Conservation (phyloP, 2,888 invertebrate genomes). For the Hydrotaea cyrtoneurina region DNA sequence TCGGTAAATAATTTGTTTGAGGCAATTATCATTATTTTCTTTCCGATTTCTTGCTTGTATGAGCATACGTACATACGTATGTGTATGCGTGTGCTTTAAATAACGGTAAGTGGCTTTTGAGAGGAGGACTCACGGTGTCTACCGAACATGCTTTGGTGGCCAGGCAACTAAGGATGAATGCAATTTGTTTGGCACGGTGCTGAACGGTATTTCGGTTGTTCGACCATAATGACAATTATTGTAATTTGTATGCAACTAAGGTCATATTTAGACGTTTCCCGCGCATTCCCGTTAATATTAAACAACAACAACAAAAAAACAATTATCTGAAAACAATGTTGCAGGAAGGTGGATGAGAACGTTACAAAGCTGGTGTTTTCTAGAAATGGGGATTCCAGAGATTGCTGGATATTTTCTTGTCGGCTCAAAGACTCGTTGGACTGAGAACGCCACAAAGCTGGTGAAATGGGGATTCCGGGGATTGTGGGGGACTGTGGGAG, state of each 20-base stretch:
- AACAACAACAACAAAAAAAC: too few species aligned
- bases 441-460: too few species aligned
- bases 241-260: slow-evolving; percentile 20
- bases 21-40: slow-evolving; percentile 41
- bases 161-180: slow-evolving; percentile 7
- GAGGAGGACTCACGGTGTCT: neutral
- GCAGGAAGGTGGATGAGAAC: too few species aligned
- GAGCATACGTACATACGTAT: neutral
- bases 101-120: slow-evolving; percentile 30
- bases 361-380: too few species aligned
- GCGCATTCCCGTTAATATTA: too few species aligned
- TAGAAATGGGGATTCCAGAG: too few species aligned
- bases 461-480: too few species aligned
- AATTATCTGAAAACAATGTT: too few species aligned
- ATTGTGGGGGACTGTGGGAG: too few species aligned
- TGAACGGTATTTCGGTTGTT: neutral
- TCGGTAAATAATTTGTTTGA: slow-evolving; percentile 38
- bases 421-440: too few species aligned
- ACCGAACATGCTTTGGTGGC: neutral
- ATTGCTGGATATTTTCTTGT: too few species aligned
- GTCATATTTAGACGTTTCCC: too few species aligned
- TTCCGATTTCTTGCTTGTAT: slow-evolving; percentile 7
- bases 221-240: neutral
- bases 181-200: neutral
- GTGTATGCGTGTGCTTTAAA: slow-evolving; percentile 18